phyloP scores from a whole-genome alignment of 2,797 vertebrate species.

The Hyperoplus lanceolatus region DNA sequence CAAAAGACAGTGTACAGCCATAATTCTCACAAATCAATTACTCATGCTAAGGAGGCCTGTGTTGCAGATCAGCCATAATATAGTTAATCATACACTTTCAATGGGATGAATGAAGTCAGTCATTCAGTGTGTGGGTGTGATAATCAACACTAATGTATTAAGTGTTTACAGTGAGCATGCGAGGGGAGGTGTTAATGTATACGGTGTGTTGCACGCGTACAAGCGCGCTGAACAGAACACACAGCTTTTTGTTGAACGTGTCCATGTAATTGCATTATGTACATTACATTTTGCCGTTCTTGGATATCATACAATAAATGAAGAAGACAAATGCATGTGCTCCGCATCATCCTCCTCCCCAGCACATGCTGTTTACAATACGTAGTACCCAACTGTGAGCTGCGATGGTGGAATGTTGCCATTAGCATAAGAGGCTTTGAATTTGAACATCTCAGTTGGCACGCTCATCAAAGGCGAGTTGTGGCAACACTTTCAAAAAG shows the following conservation, averaged over 20 bases:
- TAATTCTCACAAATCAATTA: constrained; percentile 82
- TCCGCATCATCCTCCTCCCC: constrained; percentile 43
- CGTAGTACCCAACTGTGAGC: constrained; percentile 48
- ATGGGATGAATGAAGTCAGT: constrained; percentile 63
- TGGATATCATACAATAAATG: constrained; percentile 65
- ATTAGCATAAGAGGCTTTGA: constrained; percentile 73
- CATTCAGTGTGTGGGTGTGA: constrained; percentile 69
- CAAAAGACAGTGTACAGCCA: constrained; percentile 77
- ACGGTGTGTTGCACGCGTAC: constrained; percentile 36
- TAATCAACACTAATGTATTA: constrained; percentile 73
- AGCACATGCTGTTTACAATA: constrained; percentile 54
- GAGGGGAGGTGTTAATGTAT: constrained; percentile 39
- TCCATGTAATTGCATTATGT: constrained; percentile 75
- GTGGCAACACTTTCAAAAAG: constrained; percentile 33
- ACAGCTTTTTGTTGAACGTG: constrained; percentile 28
- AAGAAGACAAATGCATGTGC: constrained; percentile 50
- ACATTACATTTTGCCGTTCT: constrained; percentile 52
- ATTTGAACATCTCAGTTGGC: constrained; percentile 53
- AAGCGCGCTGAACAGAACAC: constrained; percentile 40
- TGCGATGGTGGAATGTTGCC: constrained; percentile 23
- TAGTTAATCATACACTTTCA: constrained; percentile 76
- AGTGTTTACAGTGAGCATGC: constrained; percentile 51
- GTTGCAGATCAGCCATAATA: constrained; percentile 70
- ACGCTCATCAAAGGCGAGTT: constrained; percentile 53
- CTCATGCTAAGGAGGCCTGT: constrained; percentile 73